Evolutionary conservation across 2,113 vertebrate species (phyloP).

Genomic region (Pavo muticus): DNA sequence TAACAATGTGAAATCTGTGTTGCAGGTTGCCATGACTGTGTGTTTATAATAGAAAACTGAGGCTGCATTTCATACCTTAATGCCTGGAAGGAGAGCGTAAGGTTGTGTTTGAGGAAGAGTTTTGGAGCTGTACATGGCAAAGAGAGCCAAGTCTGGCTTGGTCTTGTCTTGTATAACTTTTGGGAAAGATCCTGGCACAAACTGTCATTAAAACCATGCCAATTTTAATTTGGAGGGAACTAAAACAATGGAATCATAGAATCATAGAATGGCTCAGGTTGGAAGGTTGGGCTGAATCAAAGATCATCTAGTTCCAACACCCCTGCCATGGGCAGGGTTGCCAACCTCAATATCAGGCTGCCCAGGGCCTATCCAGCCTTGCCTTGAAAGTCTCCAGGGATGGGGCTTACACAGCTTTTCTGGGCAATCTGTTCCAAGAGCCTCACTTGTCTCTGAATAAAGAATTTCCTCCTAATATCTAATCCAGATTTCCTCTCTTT

Average conservation of each 20-base stretch:
- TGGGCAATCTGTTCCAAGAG: not conserved
- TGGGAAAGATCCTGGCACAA: not conserved
- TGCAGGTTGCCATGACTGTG: not conserved
- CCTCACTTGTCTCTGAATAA: not conserved
- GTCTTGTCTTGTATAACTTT: not conserved
- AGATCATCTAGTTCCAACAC: not conserved
- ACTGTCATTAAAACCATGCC: not conserved
- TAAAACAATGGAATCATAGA: not conserved
- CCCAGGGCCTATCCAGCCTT: not conserved
- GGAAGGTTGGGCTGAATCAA: not conserved
- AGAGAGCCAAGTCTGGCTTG: not conserved
- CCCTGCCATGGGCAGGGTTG: not conserved
- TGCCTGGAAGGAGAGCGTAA: not conserved
- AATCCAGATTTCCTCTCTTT: not conserved
- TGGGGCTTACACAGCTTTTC: not conserved
- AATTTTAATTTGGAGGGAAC: not conserved
- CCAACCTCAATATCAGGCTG: not conserved
- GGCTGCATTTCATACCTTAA: not conserved
- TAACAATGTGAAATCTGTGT: not conserved
- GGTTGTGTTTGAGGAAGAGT: not conserved
- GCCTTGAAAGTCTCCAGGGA: not conserved
- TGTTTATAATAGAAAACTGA: constrained; percentile 42
- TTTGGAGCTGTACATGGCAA: not conserved
- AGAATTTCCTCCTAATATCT: not conserved
- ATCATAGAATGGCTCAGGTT: not conserved